phyloP scores from a whole-genome alignment of 2,888 invertebrate genomes.

The Hirtodrosophila trivittata region DNA sequence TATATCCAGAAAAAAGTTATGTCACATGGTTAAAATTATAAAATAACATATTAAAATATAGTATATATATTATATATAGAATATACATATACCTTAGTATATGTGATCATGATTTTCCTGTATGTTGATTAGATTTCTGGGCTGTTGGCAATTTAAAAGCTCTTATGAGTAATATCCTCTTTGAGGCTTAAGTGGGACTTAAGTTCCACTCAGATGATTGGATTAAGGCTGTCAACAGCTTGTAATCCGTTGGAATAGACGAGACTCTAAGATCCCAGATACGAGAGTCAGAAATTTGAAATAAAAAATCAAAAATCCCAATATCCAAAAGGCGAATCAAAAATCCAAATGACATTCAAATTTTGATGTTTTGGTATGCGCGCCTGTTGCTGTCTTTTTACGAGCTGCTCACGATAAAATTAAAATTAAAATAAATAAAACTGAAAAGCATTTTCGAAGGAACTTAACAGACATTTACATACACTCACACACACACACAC shows the following conservation, averaged over 20 bases:
- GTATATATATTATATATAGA: too few relatives aligned
- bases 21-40: too few relatives aligned
- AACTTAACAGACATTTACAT: slow-evolving; percentile 30
- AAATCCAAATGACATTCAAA: slow-evolving; percentile 53
- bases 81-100: too few relatives aligned
- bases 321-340: slow-evolving; percentile 8
- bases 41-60: too few relatives aligned
- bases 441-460: slow-evolving; percentile 37
- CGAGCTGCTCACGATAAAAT: slow-evolving; percentile 22
- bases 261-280: too few relatives aligned
- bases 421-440: slow-evolving; percentile 19
- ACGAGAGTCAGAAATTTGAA: too few relatives aligned
- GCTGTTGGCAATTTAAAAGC: too few relatives aligned
- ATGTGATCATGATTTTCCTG: too few relatives aligned
- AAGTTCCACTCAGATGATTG: not conserved
- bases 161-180: not conserved
- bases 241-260: not conserved
- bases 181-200: not conserved
- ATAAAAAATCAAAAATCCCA: too few relatives aligned
- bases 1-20: too few relatives aligned
- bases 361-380: slow-evolving; percentile 35
- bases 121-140: too few relatives aligned
- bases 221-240: slow-evolving; percentile 1
- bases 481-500: slow-evolving; percentile 1
- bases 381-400: slow-evolving; percentile 39